Evolutionary conservation across 2,113 vertebrate genomes (phyloP).

Genomic region (Agelaius tricolor): DNA sequence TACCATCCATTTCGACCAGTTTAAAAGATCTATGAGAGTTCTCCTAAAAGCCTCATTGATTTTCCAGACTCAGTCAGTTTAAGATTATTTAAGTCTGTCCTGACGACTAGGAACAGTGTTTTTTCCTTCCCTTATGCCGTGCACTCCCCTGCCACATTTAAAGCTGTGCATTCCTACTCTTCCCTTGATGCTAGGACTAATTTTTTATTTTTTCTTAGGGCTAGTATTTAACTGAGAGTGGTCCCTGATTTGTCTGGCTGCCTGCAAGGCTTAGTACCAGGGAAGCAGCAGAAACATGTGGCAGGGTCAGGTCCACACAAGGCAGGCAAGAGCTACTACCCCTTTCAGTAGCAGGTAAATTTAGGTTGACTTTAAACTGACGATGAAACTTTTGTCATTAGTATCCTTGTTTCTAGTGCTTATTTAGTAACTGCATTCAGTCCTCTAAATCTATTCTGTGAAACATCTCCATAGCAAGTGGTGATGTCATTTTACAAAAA

Average conservation of each 20-base stretch:
- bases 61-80: neutral
- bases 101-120: neutral
- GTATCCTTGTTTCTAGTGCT: neutral
- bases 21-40: neutral
- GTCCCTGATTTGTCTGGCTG: neutral
- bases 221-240: neutral
- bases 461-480: neutral
- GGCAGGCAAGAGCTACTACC: neutral
- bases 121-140: neutral
- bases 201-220: neutral
- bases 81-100: neutral
- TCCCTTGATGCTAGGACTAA: neutral
- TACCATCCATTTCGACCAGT: neutral
- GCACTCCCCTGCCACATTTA: neutral
- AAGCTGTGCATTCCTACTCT: neutral
- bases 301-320: slow-evolving; percentile 12
- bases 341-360: slow-evolving; percentile 25
- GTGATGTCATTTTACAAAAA: neutral
- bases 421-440: neutral
- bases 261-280: slow-evolving; percentile 11
- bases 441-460: neutral
- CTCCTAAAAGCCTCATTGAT: neutral
- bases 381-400: neutral
- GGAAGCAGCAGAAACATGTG: slow-evolving; percentile 22
- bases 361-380: neutral